These are phyloP conservation scores for Morelia viridis DNA, from an alignment of 2,797 vertebrate species.

Conservation along the genomic window DNA sequence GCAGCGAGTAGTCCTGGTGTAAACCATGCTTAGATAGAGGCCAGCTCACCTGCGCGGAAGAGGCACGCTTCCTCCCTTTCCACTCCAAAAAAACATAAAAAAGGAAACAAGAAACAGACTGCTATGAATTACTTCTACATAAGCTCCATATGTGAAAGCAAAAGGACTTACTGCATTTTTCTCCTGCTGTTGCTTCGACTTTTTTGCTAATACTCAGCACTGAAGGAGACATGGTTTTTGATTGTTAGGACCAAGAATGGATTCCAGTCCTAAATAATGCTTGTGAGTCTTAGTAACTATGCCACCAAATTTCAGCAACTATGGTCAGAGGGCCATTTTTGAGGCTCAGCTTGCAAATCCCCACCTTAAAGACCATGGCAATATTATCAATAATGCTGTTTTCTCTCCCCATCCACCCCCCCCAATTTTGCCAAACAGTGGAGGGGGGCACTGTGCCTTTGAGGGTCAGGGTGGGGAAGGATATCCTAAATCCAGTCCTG, in stretches of 20 bases:
- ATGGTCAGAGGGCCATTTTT: neutral
- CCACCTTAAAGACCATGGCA: neutral
- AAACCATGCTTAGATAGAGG: neutral
- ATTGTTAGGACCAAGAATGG: neutral
- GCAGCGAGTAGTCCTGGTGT: neutral
- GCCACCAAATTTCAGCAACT: neutral
- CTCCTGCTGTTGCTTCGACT: neutral
- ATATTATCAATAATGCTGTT: neutral
- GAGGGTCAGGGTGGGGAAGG: neutral
- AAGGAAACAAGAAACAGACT: neutral
- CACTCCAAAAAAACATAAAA: neutral
- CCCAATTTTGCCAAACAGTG: neutral
- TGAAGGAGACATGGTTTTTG: neutral
- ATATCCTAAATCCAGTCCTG: neutral
- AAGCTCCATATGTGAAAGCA: neutral
- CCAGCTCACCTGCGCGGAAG: neutral
- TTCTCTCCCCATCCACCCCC: neutral
- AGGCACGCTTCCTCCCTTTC: neutral
- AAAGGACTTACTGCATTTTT: neutral
- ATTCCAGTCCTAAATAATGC: neutral
- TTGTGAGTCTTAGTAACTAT: neutral
- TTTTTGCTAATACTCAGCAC: neutral
- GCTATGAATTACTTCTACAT: neutral
- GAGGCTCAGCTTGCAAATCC: neutral
- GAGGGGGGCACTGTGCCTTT: neutral